Evolutionary conservation across 1,140 invertebrate genomes (phyloP).

Genomic region (Drosophila bifasciata): DNA sequence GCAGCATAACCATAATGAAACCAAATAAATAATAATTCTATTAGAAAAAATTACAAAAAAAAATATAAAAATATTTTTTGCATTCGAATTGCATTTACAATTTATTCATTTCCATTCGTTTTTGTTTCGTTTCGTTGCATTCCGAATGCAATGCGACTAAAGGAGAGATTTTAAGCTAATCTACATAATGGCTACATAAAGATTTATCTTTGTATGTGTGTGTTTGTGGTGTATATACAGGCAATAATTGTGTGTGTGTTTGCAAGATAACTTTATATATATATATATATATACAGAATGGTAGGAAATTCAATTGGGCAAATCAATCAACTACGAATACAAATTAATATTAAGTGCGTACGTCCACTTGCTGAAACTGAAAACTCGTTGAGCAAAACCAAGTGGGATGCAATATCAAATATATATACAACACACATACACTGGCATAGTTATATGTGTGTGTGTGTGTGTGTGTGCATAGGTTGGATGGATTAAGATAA

Average conservation of each 20-base stretch:
- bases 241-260: slow-evolving; percentile 8
- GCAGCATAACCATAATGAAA: slow-evolving; percentile 7
- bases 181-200: slow-evolving; percentile 42
- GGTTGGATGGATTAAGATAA: slow-evolving; percentile 20
- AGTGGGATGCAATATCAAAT: slow-evolving; percentile 45
- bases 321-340: slow-evolving; percentile 67
- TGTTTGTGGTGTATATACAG: slow-evolving; percentile 32
- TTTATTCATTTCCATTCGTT: slow-evolving; percentile 63
- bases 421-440: slow-evolving; percentile 9
- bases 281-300: slow-evolving; percentile 48
- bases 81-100: slow-evolving; percentile 19
- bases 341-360: slow-evolving; percentile 55
- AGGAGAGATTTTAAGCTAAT: slow-evolving; percentile 40
- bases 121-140: slow-evolving; percentile 10
- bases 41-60: slow-evolving; percentile 1
- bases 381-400: slow-evolving; percentile 48
- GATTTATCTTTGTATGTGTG: slow-evolving; percentile 6
- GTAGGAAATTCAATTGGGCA: slow-evolving; percentile 54
- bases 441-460: not conserved
- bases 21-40: slow-evolving; percentile 17
- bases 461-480: not conserved
- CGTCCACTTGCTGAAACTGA: slow-evolving; percentile 42
- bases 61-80: not conserved
- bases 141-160: slow-evolving; percentile 10
- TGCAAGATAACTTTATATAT: slow-evolving; percentile 35